phyloP scores from a whole-genome alignment of 2,888 invertebrate genomes.

The Rhodophaea formosa region DNA sequence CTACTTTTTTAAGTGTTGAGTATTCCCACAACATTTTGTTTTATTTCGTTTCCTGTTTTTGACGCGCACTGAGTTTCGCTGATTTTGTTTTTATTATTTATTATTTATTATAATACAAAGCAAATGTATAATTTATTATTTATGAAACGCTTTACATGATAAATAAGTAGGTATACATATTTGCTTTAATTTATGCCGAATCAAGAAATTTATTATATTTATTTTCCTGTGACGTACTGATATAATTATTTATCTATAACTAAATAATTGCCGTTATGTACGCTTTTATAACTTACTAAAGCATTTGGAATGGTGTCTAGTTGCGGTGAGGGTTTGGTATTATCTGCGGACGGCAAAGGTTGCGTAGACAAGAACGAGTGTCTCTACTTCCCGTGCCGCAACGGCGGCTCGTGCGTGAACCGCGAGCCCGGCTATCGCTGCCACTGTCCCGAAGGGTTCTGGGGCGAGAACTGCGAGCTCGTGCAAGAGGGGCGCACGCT shows the following conservation, averaged over 20 bases:
- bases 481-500: conserved; percentile 96
- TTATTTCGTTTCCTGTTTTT: conserved; percentile 15
- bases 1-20: not conserved
- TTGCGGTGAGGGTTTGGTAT: conserved; percentile 95
- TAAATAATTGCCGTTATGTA: conserved; percentile 22
- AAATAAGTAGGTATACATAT: not conserved
- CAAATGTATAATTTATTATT: conserved; percentile 5
- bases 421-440: conserved; percentile 94
- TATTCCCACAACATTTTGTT: conserved; percentile 27
- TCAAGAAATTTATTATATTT: not conserved
- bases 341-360: conserved; percentile 94
- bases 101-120: too few relatives aligned
- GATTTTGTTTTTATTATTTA: conserved; percentile 27
- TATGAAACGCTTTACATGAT: not conserved
- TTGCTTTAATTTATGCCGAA: not conserved
- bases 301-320: conserved; percentile 79
- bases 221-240: not conserved
- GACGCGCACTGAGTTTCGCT: conserved; percentile 61
- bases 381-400: conserved; percentile 95
- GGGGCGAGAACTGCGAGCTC: conserved; percentile 96
- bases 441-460: conserved; percentile 94
- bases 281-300: conserved; percentile 34
- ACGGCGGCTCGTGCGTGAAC: conserved; percentile 95
- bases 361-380: conserved; percentile 98
- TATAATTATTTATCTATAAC: conserved; percentile 10